A percentile compares a stretch with the other conserved stretches of the same genome.
Evolutionary conservation across 2,888 invertebrate genomes (phyloP).

Genomic region (Entomobrya multifasciata): DNA sequence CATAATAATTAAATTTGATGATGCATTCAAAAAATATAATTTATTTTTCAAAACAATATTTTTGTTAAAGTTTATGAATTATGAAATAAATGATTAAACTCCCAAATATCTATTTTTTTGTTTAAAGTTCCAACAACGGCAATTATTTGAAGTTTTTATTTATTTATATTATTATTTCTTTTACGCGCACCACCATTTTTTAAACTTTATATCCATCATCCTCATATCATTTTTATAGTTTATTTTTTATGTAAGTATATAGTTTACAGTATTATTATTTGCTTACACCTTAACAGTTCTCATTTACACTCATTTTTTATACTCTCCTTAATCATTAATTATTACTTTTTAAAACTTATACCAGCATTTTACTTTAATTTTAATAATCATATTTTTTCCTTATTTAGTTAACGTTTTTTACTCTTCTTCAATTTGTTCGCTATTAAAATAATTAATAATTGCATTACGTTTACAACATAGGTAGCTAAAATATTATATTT

Average conservation of each 20-base stretch:
- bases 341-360: constrained; percentile 19
- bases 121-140: constrained; percentile 69
- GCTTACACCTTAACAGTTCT: constrained; percentile 33
- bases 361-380: too few species aligned
- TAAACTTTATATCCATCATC: background rate
- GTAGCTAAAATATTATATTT: constrained; percentile 68
- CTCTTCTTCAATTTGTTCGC: constrained; percentile 10
- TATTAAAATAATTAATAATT: constrained; percentile 61
- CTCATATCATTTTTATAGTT: constrained; percentile 14
- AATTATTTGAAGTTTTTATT: constrained; percentile 71
- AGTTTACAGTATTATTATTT: constrained; percentile 12
- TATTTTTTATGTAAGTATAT: background rate
- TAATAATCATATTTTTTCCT: background rate
- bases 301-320: constrained; percentile 40
- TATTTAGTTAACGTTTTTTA: background rate
- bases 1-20: background rate
- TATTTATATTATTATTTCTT: constrained; percentile 43
- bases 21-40: background rate
- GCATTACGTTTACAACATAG: constrained; percentile 59
- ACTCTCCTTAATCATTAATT: background rate
- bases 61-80: too few species aligned
- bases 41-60: too few species aligned
- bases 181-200: constrained; percentile 44
- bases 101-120: too few species aligned
- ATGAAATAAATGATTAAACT: background rate